Conservation (phyloP, 2,113 vertebrate genomes). For the Naja naja region DNA sequence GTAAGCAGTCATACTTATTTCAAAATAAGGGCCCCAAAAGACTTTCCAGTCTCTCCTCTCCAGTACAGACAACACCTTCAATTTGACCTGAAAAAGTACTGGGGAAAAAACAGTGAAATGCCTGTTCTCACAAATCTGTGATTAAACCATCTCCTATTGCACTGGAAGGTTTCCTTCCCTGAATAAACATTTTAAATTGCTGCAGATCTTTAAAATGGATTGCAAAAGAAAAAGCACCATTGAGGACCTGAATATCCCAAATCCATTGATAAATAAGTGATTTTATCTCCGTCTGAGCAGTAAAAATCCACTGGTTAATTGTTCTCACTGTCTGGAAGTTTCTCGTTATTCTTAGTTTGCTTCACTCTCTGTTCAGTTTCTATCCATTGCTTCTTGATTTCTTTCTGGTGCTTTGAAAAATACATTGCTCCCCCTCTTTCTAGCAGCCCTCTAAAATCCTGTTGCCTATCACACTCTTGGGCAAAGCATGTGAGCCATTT, state of each 20-base stretch:
- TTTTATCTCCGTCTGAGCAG: not conserved
- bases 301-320: slow-evolving; percentile 4
- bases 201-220: not conserved
- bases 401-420: too few relatives aligned
- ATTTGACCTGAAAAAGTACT: not conserved
- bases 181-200: not conserved
- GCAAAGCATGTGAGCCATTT: too few relatives aligned
- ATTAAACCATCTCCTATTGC: not conserved
- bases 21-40: not conserved
- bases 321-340: too few relatives aligned
- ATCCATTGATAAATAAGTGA: not conserved
- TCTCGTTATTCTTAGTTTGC: too few relatives aligned
- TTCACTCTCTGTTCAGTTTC: too few relatives aligned
- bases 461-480: too few relatives aligned
- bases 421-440: too few relatives aligned
- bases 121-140: not conserved
- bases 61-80: not conserved
- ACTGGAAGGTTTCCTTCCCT: not conserved
- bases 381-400: too few relatives aligned
- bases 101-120: not conserved
- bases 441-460: too few relatives aligned
- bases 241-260: not conserved
- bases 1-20: not conserved
- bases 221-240: not conserved
- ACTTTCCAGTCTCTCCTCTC: not conserved